These are phyloP conservation scores for Hippocampus kuda DNA, from an alignment of 2,797 vertebrate species.

Conservation along the genomic window DNA sequence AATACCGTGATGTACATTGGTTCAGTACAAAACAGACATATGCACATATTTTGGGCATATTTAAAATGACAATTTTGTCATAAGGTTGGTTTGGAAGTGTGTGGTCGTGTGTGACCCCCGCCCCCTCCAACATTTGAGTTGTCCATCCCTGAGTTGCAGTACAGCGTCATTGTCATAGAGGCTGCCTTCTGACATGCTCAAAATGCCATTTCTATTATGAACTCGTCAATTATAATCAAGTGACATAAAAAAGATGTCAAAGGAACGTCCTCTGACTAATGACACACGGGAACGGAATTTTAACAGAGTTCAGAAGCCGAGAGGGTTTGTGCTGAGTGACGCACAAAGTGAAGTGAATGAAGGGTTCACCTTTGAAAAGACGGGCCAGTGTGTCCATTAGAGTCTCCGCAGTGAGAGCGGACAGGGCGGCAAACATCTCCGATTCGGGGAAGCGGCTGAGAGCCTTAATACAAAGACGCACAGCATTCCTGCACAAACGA, in stretches of 20 bases:
- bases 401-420: slow-evolving; percentile 44
- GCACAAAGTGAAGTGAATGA: not conserved
- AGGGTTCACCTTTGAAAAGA: slow-evolving; percentile 78
- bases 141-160: no score
- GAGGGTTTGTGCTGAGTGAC: slow-evolving; percentile 16
- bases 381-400: slow-evolving; percentile 70
- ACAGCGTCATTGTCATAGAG: not conserved
- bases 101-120: not conserved
- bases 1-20: no score
- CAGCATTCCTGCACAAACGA: slow-evolving; percentile 69
- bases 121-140: no score
- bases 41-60: no score
- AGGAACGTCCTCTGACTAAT: slow-evolving; percentile 5
- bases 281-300: slow-evolving; percentile 2
- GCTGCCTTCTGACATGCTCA: not conserved
- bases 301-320: not conserved
- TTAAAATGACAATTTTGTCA: no score
- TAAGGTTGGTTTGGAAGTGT: no score
- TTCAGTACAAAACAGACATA: no score
- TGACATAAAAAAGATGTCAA: slow-evolving; percentile 3
- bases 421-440: slow-evolving; percentile 65
- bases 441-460: slow-evolving; percentile 65
- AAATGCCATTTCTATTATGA: slow-evolving; percentile 2
- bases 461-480: slow-evolving; percentile 69
- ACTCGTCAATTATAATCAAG: slow-evolving; percentile 4